These are phyloP conservation scores for Meloidogyne exigua DNA, from an alignment of 1,140 invertebrate genomes.

Conservation along the genomic window DNA sequence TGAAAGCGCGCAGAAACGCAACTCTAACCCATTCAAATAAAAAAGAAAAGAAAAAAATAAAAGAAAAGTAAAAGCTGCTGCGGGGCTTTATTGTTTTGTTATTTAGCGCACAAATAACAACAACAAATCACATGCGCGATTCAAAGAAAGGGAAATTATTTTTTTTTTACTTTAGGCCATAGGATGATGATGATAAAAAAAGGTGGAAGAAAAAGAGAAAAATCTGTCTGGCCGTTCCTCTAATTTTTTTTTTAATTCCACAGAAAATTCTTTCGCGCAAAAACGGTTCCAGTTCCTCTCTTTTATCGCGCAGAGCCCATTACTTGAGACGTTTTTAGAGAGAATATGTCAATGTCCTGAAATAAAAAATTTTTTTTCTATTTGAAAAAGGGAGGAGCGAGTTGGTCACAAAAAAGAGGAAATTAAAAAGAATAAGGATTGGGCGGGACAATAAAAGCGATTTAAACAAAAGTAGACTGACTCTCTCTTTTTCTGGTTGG, in stretches of 20 bases:
- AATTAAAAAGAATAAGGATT: neutral
- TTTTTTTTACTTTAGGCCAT: neutral
- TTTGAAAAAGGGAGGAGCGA: neutral
- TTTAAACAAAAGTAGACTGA: neutral
- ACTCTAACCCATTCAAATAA: neutral
- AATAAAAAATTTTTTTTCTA: neutral
- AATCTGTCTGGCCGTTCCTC: neutral
- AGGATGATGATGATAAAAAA: too few relatives aligned
- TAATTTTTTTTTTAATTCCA: neutral
- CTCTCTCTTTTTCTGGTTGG: neutral
- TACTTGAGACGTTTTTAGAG: too few relatives aligned
- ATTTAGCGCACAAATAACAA: neutral
- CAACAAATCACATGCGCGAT: neutral
- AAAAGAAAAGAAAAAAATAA: neutral
- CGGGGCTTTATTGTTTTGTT: neutral
- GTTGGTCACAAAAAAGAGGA: neutral
- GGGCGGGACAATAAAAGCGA: neutral
- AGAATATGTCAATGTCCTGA: too few relatives aligned
- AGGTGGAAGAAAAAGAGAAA: neutral
- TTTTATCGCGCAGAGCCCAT: too few relatives aligned
- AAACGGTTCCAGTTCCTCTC: constrained; percentile 4
- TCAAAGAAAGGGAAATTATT: neutral
- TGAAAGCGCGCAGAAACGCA: neutral
- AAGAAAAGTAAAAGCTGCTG: neutral
- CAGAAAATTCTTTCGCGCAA: neutral